Conservation (phyloP, 2,113 vertebrate species). For the Pygathrix nemaeus region DNA sequence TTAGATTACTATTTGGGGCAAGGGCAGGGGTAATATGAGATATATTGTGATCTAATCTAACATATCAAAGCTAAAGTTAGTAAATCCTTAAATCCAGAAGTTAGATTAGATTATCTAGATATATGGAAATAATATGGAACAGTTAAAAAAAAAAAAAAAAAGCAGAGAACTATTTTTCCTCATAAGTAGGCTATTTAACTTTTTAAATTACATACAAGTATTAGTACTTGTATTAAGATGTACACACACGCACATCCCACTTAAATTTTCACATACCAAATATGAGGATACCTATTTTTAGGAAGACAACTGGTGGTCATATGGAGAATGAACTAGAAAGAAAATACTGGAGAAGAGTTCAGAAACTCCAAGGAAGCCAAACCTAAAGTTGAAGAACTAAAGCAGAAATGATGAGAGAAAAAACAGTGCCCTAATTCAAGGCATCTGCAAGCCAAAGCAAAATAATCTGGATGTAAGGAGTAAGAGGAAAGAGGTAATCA, state of each 20-base stretch:
- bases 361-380: neutral
- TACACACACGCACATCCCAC: neutral
- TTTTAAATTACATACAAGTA: neutral
- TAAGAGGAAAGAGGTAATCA: neutral
- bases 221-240: conserved; percentile 1
- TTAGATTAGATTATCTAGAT: neutral
- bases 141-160: neutral
- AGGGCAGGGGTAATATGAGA: neutral
- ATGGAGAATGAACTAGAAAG: neutral
- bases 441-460: neutral
- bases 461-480: neutral
- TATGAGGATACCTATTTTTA: neutral
- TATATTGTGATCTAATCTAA: neutral
- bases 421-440: neutral
- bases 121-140: neutral
- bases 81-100: conserved; percentile 24
- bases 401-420: neutral
- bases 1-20: neutral
- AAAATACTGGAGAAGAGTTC: neutral
- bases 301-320: neutral
- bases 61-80: neutral
- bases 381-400: neutral
- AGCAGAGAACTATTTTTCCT: neutral
- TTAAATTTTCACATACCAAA: neutral
- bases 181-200: neutral